These are phyloP conservation scores for Argentina silus DNA, from an alignment of 2,797 vertebrate species.

Conservation along the genomic window DNA sequence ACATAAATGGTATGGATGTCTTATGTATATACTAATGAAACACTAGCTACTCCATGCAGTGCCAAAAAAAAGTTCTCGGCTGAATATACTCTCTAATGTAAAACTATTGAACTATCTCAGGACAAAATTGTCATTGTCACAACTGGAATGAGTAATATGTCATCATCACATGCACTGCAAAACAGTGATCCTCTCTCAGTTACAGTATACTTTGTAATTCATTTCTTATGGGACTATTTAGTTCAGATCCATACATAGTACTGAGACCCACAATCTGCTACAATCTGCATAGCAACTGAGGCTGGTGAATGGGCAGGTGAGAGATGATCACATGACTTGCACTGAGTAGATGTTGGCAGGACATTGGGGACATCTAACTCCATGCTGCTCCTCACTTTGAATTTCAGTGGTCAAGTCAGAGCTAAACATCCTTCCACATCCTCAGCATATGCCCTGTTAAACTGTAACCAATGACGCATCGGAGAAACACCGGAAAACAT, in stretches of 20 bases:
- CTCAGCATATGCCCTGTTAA: not conserved
- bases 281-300: constrained; percentile 10
- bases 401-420: not conserved
- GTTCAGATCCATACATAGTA: not conserved
- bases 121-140: constrained; percentile 10
- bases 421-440: not conserved
- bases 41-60: no score
- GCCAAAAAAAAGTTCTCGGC: no score
- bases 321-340: constrained; percentile 4
- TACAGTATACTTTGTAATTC: no score
- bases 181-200: not conserved
- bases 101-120: not conserved
- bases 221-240: not conserved
- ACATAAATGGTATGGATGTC: not conserved
- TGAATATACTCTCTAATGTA: no score
- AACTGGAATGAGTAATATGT: not conserved
- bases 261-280: not conserved
- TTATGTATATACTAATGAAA: no score
- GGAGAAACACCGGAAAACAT: not conserved
- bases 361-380: constrained; percentile 1
- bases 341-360: constrained; percentile 4
- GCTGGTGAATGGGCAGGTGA: constrained; percentile 16
- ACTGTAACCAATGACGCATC: not conserved
- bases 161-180: not conserved
- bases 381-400: not conserved